Evolutionary conservation across 2,113 vertebrate genomes (phyloP).

Genomic region (Mirounga angustirostris): DNA sequence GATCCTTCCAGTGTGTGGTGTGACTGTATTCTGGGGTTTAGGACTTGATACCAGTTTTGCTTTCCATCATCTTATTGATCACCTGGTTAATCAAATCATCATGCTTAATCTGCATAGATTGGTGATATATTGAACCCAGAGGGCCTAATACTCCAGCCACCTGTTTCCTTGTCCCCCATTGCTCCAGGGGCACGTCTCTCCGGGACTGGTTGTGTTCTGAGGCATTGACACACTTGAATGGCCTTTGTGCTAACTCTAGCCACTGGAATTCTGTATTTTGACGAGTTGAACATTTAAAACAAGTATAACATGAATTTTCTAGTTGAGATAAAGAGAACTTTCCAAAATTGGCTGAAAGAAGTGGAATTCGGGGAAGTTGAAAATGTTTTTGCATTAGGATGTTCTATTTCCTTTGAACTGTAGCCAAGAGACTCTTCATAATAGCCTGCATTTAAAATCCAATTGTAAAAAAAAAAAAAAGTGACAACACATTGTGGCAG

Average conservation of each 20-base stretch:
- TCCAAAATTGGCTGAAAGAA: constrained; percentile 50
- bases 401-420: constrained; percentile 47
- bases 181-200: not conserved
- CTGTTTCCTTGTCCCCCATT: not conserved
- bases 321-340: constrained; percentile 26
- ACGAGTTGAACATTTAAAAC: not conserved
- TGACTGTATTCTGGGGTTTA: not conserved
- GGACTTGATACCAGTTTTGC: not conserved
- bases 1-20: not conserved
- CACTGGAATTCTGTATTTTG: not conserved
- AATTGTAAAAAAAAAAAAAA: not conserved
- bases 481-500: not conserved
- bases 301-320: not conserved
- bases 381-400: constrained; percentile 41
- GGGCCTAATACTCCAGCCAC: not conserved
- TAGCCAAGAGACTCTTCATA: not conserved
- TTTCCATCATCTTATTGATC: not conserved
- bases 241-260: not conserved
- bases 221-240: not conserved
- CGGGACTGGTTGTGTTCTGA: not conserved
- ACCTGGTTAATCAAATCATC: not conserved
- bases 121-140: not conserved
- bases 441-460: constrained; percentile 32
- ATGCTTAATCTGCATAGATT: not conserved
- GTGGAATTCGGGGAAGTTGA: constrained; percentile 32